phyloP scores from a whole-genome alignment of 2,888 invertebrate genomes.

The Lasioglossum oenotherae region DNA sequence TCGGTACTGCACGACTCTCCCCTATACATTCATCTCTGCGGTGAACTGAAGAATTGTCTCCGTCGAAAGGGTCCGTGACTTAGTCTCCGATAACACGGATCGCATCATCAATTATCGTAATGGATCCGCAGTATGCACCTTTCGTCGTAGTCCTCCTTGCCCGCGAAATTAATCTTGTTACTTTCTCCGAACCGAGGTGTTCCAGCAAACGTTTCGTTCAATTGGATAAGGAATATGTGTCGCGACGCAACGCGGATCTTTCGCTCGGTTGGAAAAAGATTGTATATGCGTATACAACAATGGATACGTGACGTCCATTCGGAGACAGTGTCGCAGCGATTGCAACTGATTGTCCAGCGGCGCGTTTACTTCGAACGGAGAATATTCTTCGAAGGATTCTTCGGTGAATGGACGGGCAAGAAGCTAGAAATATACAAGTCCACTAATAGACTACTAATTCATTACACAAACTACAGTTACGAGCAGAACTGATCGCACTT shows the following conservation, averaged over 20 bases:
- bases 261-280: neutral
- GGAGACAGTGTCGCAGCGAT: conserved; percentile 29
- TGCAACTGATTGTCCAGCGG: conserved; percentile 37
- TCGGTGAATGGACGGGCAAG: neutral
- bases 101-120: neutral
- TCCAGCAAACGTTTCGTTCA: neutral
- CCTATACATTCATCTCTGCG: neutral
- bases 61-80: neutral
- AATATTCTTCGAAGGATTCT: conserved; percentile 22
- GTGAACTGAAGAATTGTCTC: neutral
- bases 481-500: too few species aligned
- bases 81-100: neutral
- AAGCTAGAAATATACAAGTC: too few species aligned
- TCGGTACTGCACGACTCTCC: too few species aligned
- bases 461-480: too few species aligned
- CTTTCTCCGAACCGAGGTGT: conserved; percentile 9
- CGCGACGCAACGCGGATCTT: conserved; percentile 17
- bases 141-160: neutral
- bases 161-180: neutral
- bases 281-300: neutral
- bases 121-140: neutral
- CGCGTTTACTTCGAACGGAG: conserved; percentile 7
- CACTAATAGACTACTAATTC: too few species aligned
- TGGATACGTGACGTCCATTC: conserved; percentile 43
- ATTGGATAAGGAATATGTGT: conserved; percentile 15